Base-by-base conservation (phyloP, 1,140 invertebrate genomes). In the Aphis gossypii region DNA sequence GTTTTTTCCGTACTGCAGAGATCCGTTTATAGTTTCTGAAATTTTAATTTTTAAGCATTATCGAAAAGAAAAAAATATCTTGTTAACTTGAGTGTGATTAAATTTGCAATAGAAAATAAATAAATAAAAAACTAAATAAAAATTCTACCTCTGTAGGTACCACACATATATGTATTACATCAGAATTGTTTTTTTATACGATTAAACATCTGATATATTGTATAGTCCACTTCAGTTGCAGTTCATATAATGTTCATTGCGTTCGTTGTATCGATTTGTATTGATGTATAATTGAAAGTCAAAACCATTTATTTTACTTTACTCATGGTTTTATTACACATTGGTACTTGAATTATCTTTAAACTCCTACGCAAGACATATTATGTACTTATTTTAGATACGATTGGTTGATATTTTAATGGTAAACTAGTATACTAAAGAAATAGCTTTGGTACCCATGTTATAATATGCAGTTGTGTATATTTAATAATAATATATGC, bases 101-200 rank as follows among this genome's bases (percentile, higher is more conserved):
- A 86, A 93, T 54, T 93, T 93, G 76, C 82, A 93, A 93, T 93
- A 93, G 84, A 93, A 93, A 86, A 14, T 83, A 93, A 86, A 92
- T 56, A n/a, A 25, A 60, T 84, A 41, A 86, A 44, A 89, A 51
- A 38, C 4, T 23, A 84, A 38, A 46, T 76, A 86, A 84, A 86
- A 93, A 83, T 5, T 93, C 30, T 44, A 90, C 89, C 38, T 9
- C 48, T 54, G 35, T 89, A 38, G 38, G 30, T 46, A 41, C 14
- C 38, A 56, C n/a, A 89, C 35, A 76, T 76, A 25, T 89, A 56
- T 44, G 30, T 90, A 35, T 2, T 56, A 56, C 20, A 56, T 35
- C 11, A 68, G 89, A 83, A 93, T 83, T 30, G 82, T 93, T 86
- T 93, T 68, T 93, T 93, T 93, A 84, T 86, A 83, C 92, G 23